Conservation (phyloP, 1,140 invertebrate species). For the Diorhabda carinulata region DNA sequence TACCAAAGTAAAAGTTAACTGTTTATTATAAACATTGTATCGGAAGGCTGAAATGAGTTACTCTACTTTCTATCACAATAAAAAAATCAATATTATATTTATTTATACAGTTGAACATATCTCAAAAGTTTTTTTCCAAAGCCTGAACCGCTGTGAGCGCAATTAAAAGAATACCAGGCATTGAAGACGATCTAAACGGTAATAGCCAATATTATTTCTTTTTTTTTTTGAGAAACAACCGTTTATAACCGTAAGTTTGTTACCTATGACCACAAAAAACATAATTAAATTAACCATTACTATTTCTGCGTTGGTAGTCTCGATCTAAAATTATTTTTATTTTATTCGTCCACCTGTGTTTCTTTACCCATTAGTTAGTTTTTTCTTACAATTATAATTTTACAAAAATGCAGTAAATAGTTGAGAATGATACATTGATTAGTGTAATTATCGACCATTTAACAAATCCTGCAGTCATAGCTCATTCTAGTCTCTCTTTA, state of each 20-base stretch:
- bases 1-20: too few species aligned
- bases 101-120: too few species aligned
- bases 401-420: constrained; percentile 37
- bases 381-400: constrained; percentile 29
- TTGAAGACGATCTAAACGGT: constrained; percentile 4
- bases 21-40: too few species aligned
- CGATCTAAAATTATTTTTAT: constrained; percentile 19
- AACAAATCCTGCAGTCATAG: constrained; percentile 19
- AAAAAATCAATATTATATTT: too few species aligned
- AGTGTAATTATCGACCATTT: constrained; percentile 30
- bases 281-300: constrained; percentile 23
- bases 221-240: not conserved
- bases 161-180: not conserved
- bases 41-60: too few species aligned
- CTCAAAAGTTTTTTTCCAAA: too few species aligned
- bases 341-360: constrained; percentile 25
- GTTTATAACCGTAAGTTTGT: constrained; percentile 6
- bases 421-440: constrained; percentile 19
- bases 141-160: too few species aligned
- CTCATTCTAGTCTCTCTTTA: constrained; percentile 19
- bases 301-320: constrained; percentile 17
- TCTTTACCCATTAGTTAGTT: constrained; percentile 1
- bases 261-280: not conserved
- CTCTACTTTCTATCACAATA: too few species aligned
- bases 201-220: constrained; percentile 4